Evolutionary conservation across 1,140 invertebrate genomes (phyloP), one percentile per base, ranked within the genome.

Genomic region (Phthorimaea operculella): DNA sequence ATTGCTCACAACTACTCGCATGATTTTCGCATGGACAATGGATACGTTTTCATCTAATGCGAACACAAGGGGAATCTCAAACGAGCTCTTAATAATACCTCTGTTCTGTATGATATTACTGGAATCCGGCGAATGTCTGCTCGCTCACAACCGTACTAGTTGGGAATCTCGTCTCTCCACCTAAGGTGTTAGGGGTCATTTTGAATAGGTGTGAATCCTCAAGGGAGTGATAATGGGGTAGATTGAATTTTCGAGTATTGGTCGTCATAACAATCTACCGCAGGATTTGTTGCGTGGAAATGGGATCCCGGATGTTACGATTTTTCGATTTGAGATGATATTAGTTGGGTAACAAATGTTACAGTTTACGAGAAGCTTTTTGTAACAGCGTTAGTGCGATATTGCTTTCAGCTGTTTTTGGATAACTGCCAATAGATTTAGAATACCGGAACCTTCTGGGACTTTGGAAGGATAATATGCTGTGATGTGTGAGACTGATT

Each of bases 41-140:
- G 16, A 47, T 4, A 47, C 12, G 16, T 14, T 28, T 14, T 10
- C 9, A 16, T 49, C 44, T 33, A 59, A 57, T 49, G 52, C 57
- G 62, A 49, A 77, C 74, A 80, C 70, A 66, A 70, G 68, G 58
- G 68, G 72, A 77, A 80, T 80, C 72, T 72, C 68, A 72, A 77
- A 80, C 71, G 71, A 73, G 63, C 75, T 77, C 72, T 80, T 80
- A 79, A 80, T 80, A 80, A 75, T 66, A 70, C 66, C 63, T 56
- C 44, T 47, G 36, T 39, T 56, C 56, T 64, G 65, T 71, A 71
- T 76, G 66, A 80, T 79, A 79, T 74, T 66, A 62, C 61, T 60
- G 55, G 60, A 67, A 72, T 69, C 70, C 60, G 64, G 62, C 62
- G 64, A 71, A 68, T 65, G 63, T 68, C 65, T 66, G 60, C 60